Evolutionary conservation across 1,140 invertebrate genomes (phyloP), one percentile per base, ranked within the genome.

Genomic region (Oncopodura yosiiana): DNA sequence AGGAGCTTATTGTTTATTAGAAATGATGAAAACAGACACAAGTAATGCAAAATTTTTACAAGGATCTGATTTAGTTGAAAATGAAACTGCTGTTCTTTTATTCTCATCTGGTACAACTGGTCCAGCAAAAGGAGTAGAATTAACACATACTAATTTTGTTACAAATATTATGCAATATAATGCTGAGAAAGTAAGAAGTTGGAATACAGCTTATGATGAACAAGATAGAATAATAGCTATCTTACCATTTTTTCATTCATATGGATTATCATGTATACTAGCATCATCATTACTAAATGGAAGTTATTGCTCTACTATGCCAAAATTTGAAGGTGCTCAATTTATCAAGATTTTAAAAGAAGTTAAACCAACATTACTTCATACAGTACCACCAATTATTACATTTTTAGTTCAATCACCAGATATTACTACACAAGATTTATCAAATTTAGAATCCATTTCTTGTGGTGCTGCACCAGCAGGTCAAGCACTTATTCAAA

Each of bases 201-300:
- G 6, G 45, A 48, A 34, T 9, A 30, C 9, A 11, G 26, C n/a
- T 5, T 32, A 29, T 4, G 30, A 14, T 24, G 45, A 32, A 24
- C 45, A 19, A 11, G 3, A 11, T 12, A 18, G 11, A 43, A 3
- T 19, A 23, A n/a, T n/a, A n/a, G n/a, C n/a, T n/a, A n/a, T n/a
- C n/a, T n/a, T 61, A 6, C 59, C 59, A 26, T 57, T 61, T 48
- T 61, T 57, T 23, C 59, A 61, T 29, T 29, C 38, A 23, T 56
- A 56, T 23, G 59, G 54, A 30, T 29, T 61, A 2, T 29, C 36
- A 18, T 51, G 27, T 23, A 21, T 53, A 11, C 27, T 43, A 3
- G 23, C 29, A 16, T 12, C 32, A 4, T 41, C 26, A 0, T 34
- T 91, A 32, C 61, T 71, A 0, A 65, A 68, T 14, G 87, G 87